phyloP scores from a whole-genome alignment of 1,140 invertebrate genomes.

The Leptopilina clavipes region DNA sequence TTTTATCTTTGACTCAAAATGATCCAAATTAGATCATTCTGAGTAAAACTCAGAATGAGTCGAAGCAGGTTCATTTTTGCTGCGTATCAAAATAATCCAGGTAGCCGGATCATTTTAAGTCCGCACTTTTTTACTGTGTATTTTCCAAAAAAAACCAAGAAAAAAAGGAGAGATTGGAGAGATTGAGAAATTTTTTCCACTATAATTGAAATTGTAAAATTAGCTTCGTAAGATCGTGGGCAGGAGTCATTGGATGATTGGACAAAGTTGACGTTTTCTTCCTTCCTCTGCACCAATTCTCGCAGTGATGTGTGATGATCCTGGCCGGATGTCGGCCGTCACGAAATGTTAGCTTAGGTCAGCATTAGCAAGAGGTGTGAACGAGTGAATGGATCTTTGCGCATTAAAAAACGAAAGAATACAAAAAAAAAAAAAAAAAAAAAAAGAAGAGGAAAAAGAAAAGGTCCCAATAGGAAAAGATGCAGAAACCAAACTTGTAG shows the following conservation, averaged over 20 bases:
- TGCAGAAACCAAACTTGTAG: constrained; percentile 37
- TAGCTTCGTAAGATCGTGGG: constrained; percentile 7
- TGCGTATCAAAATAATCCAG: no score
- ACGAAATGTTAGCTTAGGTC: constrained; percentile 71
- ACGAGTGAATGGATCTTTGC: constrained; percentile 48
- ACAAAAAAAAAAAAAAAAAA: constrained; percentile 33
- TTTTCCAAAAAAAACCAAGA: no score
- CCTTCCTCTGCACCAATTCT: constrained; percentile 42
- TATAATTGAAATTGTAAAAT: constrained; percentile 19
- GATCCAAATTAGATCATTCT: no score
- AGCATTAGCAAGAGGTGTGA: constrained; percentile 51
- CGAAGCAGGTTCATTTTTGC: no score
- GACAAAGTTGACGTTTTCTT: constrained; percentile 38
- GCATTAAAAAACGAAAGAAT: background rate
- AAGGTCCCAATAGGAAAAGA: constrained; percentile 6
- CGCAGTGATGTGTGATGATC: constrained; percentile 62
- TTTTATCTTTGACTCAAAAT: no score
- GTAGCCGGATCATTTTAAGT: no score
- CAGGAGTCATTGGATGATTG: constrained; percentile 16
- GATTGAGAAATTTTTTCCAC: no score
- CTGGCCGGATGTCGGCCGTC: constrained; percentile 66
- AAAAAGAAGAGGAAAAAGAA: background rate
- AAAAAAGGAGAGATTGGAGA: no score
- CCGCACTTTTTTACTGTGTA: no score
- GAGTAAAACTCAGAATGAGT: no score